phyloP scores from a whole-genome alignment of 2,113 vertebrate genomes.

The Anthoscopus minutus region DNA sequence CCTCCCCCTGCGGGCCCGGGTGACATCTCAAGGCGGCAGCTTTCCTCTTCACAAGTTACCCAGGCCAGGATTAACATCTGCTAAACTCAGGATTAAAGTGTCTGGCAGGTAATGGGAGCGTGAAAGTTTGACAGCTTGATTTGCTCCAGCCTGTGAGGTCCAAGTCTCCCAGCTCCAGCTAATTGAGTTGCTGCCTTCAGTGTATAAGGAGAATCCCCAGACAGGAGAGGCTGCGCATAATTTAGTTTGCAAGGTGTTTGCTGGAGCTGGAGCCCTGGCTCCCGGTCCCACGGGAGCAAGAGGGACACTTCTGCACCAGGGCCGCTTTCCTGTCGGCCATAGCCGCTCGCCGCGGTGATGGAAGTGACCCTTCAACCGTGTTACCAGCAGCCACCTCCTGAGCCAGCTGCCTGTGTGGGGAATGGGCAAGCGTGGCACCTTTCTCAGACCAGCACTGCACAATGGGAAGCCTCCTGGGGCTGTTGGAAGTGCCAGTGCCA shows the following conservation, averaged over 20 bases:
- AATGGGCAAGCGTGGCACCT: accelerated
- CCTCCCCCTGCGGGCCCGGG: neutral
- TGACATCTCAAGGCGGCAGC: neutral
- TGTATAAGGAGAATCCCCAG: neutral
- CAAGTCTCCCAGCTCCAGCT: neutral
- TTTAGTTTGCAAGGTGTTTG: neutral
- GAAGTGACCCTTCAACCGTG: neutral
- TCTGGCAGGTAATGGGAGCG: neutral
- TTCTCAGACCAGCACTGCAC: neutral
- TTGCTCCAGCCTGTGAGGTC: neutral
- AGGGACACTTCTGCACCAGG: accelerated
- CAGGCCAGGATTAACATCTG: neutral
- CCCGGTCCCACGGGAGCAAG: accelerated
- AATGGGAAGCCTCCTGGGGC: neutral
- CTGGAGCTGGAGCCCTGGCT: neutral
- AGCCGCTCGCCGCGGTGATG: accelerated
- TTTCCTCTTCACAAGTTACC: neutral
- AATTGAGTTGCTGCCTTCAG: neutral
- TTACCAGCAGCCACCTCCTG: neutral
- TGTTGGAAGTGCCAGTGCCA: neutral
- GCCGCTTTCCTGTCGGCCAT: accelerated
- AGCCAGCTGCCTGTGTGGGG: neutral
- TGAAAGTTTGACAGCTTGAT: neutral
- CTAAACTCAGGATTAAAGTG: neutral
- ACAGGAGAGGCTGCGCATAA: accelerated